Evolutionary conservation across 2,113 vertebrate genomes (phyloP).

Genomic region (Zingel zingel): DNA sequence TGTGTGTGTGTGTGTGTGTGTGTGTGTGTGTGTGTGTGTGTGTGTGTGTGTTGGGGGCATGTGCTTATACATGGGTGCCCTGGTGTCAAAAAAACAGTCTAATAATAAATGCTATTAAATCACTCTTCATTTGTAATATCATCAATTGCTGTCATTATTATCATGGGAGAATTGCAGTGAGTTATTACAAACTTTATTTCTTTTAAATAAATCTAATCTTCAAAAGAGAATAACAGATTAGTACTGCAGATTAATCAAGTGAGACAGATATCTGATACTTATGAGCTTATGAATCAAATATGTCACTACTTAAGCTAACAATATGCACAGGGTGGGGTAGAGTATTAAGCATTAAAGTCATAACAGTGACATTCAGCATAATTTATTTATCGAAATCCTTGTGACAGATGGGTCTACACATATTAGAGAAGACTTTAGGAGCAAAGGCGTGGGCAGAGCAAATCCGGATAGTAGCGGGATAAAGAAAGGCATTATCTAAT

Average conservation of each 20-base stretch:
- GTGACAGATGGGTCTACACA: conserved; percentile 79
- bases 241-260: conserved; percentile 74
- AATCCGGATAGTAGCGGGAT: conserved; percentile 64
- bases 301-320: conserved; percentile 67
- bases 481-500: conserved; percentile 70
- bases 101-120: conserved; percentile 18
- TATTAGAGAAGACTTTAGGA: conserved; percentile 62
- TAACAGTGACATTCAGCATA: conserved; percentile 77
- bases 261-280: conserved; percentile 64
- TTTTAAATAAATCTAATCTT: conserved; percentile 53
- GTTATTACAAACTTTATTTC: conserved; percentile 19
- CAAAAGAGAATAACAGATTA: conserved; percentile 68
- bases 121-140: conserved; percentile 26
- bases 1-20: conserved; percentile 22
- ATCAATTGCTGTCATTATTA: conserved; percentile 3
- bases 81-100: conserved; percentile 36
- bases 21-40: conserved; percentile 11
- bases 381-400: conserved; percentile 74
- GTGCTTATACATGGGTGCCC: conserved; percentile 32
- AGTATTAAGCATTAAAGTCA: conserved; percentile 80
- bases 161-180: not conserved
- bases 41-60: not conserved
- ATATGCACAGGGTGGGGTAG: conserved; percentile 57
- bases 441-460: conserved; percentile 32
- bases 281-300: conserved; percentile 79